Base-by-base conservation (phyloP, 2,113 vertebrate genomes). In the Ia io region DNA sequence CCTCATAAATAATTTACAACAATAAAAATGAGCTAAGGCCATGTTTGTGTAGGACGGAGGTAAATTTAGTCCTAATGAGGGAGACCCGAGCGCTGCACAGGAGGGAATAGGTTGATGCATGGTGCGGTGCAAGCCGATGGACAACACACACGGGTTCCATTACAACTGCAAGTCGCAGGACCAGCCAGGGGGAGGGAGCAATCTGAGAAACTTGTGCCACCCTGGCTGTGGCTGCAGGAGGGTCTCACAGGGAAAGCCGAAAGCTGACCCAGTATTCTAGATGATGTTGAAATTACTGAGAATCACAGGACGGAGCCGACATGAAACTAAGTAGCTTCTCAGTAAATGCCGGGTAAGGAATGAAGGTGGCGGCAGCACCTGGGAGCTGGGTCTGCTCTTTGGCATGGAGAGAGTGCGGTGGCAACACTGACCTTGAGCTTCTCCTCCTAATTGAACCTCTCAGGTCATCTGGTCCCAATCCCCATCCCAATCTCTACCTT, bases 1-100 rank as follows among this genome's bases (percentile, higher is more conserved):
- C 91, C 94, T 97, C 96, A 96, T 97, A 96, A 97, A 97, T 97
- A 96, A 97, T 96, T 96, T 95, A 97, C 94, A 91, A 91, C 96
- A 95, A 97, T 97, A 98, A 97, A 97, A 97, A 97, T 97, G 96
- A 98, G 95, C 96, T 97, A 96, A 94, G 95, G 92, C 96, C 94
- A 59, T 87, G 95, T 97, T 97, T 97, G 97, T 95, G 94, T 78
- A 88, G 97, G 95, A 95, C 6, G 56, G 96, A 98, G 97, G 97
- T 96, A 97, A 97, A 98, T 97, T 95, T 93, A 96, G 96, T 85
- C 96, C 97, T 97, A 98, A 97, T 97, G 97, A 97, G 96, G 94
- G 96, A 95, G 84, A 93, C 86, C 82, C 0, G 9, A 82, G 95
- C 77, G 6, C 77, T 3, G 88, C 91, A 56, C 96, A 56, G 95